Base-by-base conservation (phyloP, 2,797 vertebrate genomes). In the Rachycentron canadum region DNA sequence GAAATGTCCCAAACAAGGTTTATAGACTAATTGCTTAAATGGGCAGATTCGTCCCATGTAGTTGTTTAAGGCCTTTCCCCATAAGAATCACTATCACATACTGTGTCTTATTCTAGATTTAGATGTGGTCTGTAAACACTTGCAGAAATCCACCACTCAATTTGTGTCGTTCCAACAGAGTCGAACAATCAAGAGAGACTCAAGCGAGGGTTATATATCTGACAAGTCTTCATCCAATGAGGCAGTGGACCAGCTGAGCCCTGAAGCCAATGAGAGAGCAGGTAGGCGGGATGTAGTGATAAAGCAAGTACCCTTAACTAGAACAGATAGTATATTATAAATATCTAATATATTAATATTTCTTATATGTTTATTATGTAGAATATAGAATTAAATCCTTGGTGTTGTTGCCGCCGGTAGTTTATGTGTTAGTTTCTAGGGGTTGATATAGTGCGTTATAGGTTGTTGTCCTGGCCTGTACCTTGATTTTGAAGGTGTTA, bases 171-270 rank as follows among this genome's bases (percentile, higher is more conserved):
- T 93, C 82, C 93, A 94, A 93, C 93, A 94, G 95, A 95, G 69
- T 88, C 92, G 89, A 88, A 85, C 90, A 85, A 86, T 95, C 88
- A 91, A 93, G 91, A 92, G 87, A 67, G 82, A 93, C 41, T 94
- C 90, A 77, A 95, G 90, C 26, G 86, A 90, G 86, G 95, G 92
- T 93, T 91, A 89, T 87, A 92, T 91, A 71, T 92, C 95, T 83
- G 95, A 94, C 86, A 93, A 93, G 90, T 90, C 94, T 23, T 94
- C 95, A 50, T 95, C 93, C 92, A 94, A 93, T 92, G 95, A 96
- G 82, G 94, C 94, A 74, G 88, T 92, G 90, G 88, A 92, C 70
- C 94, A 96, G 90, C 87, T 95, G 89, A 89, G 89, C 90, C 84
- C 86, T 75, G 94, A 95, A 83, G 89, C 92, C 93, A 93, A 56